Base-by-base conservation (phyloP, 2,888 invertebrate species). In the Colostygia pectinataria region DNA sequence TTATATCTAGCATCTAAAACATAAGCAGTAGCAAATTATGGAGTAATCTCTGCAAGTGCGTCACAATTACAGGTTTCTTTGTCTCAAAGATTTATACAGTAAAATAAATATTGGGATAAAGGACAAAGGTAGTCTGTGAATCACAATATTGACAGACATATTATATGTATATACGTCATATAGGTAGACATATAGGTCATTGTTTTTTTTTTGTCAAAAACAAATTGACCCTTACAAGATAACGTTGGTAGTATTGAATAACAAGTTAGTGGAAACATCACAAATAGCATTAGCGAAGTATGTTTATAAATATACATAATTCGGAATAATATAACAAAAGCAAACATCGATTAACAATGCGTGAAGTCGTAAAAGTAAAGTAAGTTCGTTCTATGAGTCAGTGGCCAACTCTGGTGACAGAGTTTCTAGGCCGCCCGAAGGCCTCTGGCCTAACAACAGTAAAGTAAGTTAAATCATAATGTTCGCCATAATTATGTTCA, bases 51-150 rank as follows among this genome's bases (percentile, higher is more conserved):
- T 3, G 12, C 2, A 9, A 27, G 34, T 34, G 39, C 38, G 46
- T 42, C 46, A 52, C 24, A 9, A 27, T 23, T n/a, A n/a, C 27
- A 27, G 40, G 31, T 41, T 50, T 36, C 50, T 51, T 51, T 45
- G 45, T 51, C 23, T 32, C 10, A 1, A 10, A 23, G 15, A 24
- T 25, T 25, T 45, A 20, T n/a, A 10, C 15, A 32, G 8, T 4
- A 14, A 0, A 10, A 14, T 8, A 40, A 47, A 47, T 47, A 41
- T 39, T 40, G 33, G 33, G 20, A 6, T 18, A 12, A 0, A 34
- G n/a, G 9, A 31, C 18, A 45, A 9, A 41, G n/a, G 14, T 13
- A 24, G 33, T 18, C 3, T 12, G 28, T 51, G 51, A 47, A 20
- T 37, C 33, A 41, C 32, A 28, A 38, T 18, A 50, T 31, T 29